phyloP scores from a whole-genome alignment of 2,113 vertebrate genomes.

The Hydrolagus affinis region DNA sequence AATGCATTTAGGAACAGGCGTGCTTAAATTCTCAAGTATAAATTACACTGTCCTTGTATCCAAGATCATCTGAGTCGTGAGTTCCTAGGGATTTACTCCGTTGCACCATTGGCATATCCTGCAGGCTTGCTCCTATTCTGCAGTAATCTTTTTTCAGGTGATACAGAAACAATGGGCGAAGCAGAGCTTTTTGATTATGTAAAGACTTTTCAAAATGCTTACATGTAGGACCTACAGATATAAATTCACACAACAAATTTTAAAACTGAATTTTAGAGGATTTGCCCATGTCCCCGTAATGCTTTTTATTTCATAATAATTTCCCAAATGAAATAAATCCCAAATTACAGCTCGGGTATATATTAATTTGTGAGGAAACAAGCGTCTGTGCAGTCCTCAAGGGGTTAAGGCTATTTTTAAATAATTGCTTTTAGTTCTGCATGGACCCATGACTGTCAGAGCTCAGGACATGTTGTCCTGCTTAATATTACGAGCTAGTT shows the following conservation, averaged over 20 bases:
- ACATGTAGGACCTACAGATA: background rate
- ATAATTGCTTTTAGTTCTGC: background rate
- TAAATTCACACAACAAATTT: background rate
- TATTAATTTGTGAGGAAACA: slow-evolving; percentile 6
- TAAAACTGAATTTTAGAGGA: background rate
- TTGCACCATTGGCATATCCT: background rate
- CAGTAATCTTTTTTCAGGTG: background rate
- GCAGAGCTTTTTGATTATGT: background rate
- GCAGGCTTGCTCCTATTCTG: background rate
- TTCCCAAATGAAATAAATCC: background rate
- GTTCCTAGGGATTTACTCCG: slow-evolving; percentile 6
- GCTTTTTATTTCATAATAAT: background rate
- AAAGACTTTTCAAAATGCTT: background rate
- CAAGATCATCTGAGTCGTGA: slow-evolving; percentile 2
- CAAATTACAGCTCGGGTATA: background rate
- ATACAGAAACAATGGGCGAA: background rate
- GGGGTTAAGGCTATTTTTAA: background rate
- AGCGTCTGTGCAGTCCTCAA: background rate
- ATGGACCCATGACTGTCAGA: slow-evolving; percentile 10
- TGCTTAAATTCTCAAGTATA: background rate
- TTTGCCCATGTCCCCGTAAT: background rate
- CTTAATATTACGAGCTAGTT: background rate
- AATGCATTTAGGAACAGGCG: background rate
- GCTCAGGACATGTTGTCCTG: background rate
- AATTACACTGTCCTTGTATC: slow-evolving; percentile 7